These are phyloP conservation scores for Taeniopygia guttata DNA, from an alignment of 2,797 vertebrate genomes.

Conservation along the genomic window DNA sequence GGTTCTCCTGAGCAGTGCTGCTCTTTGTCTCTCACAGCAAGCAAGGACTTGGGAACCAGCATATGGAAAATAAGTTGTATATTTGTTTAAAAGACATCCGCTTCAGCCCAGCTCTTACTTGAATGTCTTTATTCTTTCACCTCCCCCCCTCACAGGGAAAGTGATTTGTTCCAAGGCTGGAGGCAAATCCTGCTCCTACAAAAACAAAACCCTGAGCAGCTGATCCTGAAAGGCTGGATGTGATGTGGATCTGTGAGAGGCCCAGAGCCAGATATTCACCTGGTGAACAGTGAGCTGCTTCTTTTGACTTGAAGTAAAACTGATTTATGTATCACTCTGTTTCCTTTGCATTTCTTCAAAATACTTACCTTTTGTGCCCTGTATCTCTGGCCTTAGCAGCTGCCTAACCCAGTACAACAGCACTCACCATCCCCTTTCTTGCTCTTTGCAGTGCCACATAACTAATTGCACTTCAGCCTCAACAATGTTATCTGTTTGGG, in stretches of 20 bases:
- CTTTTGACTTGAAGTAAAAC: background rate
- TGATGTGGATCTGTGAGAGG: background rate
- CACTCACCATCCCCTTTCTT: background rate
- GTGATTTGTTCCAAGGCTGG: background rate
- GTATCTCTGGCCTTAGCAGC: background rate
- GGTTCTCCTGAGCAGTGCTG: background rate
- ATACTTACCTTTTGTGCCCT: background rate
- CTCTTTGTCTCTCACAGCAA: background rate
- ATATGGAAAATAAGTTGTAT: conserved; percentile 11
- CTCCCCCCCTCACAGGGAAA: background rate
- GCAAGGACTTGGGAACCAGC: background rate
- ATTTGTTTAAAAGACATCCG: conserved; percentile 3
- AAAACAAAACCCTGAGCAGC: background rate
- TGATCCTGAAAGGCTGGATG: background rate
- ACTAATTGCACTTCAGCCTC: background rate
- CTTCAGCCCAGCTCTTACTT: background rate
- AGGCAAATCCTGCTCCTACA: background rate
- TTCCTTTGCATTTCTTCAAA: background rate
- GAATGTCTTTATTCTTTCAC: background rate
- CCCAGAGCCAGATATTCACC: background rate
- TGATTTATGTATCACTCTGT: background rate
- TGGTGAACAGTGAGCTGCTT: background rate
- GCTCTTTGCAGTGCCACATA: background rate
- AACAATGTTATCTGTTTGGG: background rate
- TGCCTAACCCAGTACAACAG: background rate